Evolutionary conservation across 1,140 invertebrate species (phyloP), one percentile per base, ranked within the genome.

Genomic region (Drosophila saltans): DNA sequence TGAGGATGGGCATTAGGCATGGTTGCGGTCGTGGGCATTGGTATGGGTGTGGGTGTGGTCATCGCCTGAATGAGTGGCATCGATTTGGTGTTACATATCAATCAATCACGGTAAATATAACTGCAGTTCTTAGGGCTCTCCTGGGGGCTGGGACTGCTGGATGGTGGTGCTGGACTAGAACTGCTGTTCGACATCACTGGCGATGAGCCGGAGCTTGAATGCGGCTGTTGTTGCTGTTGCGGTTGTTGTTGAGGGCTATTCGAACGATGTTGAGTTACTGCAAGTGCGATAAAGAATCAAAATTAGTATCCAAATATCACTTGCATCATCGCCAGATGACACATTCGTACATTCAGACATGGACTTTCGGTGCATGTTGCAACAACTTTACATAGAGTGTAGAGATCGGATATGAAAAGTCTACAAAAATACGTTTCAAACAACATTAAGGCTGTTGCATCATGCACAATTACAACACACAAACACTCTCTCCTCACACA

Each of bases 61-160:
- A 73, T 62, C 59, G 82, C 63, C 83, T 91, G 88, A 71, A 92
- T 92, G 75, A 92, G 80, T 78, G 91, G 91, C 91, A 92, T 92
- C 78, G 91, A 92, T 91, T 92, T 92, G 77, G 92, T 91, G 74
- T 92, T 92, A 73, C 83, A 91, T 91, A 91, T 91, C 90, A 92
- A 92, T 92, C 92, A 92, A 92, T 92, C 92, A 91, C 92, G 92
- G 78, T 92, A 92, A 76, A 92, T 92, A 66, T 92, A 92, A 73
- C 92, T 92, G 83, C 92, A 92, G 77, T 92, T 92, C 89, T 92
- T 92, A 68, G 92, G 92, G 84, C 91, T 92, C 83, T 92, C 92
- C 80, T 92, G 91, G 75, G 91, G 92, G 82, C 91, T 92, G 72
- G 92, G 92, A 72, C 91, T 92, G 75, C 91, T 92, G 64, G 91